Conservation (phyloP, 2,888 invertebrate species). For the Seira ritae region DNA sequence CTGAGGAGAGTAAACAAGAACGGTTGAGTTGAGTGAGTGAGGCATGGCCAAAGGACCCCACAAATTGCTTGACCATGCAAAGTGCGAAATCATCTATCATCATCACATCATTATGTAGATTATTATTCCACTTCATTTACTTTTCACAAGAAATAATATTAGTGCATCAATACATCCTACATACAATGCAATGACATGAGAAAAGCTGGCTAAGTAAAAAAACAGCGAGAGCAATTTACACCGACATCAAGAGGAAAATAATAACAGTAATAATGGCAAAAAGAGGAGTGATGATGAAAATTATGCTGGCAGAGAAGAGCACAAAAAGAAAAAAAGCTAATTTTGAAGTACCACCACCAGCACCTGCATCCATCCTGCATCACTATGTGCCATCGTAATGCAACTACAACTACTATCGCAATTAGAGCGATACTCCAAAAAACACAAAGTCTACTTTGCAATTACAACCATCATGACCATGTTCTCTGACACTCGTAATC, state of each 20-base stretch:
- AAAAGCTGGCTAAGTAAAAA: constrained; percentile 16
- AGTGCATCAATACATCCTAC: no score
- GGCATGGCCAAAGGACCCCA: neutral
- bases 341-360: constrained; percentile 16
- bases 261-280: constrained; percentile 32
- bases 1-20: constrained; percentile 52
- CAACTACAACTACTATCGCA: neutral
- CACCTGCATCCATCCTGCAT: no score
- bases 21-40: no score
- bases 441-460: constrained; percentile 9
- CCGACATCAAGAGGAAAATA: constrained; percentile 50
- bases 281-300: constrained; percentile 6
- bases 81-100: constrained; percentile 62
- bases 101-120: constrained; percentile 49
- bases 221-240: constrained; percentile 59
- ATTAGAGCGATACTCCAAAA: constrained; percentile 11
- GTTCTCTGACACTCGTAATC: constrained; percentile 4
- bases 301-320: neutral
- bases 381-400: no score
- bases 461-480: neutral
- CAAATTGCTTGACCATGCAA: constrained; percentile 22
- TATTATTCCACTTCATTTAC: constrained; percentile 60
- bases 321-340: neutral
- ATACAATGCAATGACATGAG: constrained; percentile 45
- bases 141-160: constrained; percentile 46